Percentiles rank a stretch among this genome's conserved stretches.
These are phyloP conservation scores for Bufotes viridis DNA, from an alignment of 2,797 vertebrate genomes.

Conservation along the genomic window DNA sequence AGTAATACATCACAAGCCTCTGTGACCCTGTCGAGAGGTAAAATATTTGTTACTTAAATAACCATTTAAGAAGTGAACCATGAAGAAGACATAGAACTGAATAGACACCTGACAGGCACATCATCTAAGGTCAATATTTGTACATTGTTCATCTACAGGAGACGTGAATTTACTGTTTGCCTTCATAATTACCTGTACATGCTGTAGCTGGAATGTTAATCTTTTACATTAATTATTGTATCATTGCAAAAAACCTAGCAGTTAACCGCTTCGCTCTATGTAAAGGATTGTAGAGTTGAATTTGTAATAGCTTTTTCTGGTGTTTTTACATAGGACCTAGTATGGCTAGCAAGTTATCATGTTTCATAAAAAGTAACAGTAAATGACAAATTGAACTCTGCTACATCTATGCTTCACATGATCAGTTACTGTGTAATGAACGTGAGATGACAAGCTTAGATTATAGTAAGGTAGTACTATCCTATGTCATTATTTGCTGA, in stretches of 20 bases:
- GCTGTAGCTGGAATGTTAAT: slow-evolving; percentile 6
- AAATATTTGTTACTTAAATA: slow-evolving; percentile 52
- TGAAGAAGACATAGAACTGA: slow-evolving; percentile 18
- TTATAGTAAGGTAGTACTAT: too few species aligned
- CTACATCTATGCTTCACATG: too few species aligned
- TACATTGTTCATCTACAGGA: neutral
- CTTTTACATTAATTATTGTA: slow-evolving; percentile 18
- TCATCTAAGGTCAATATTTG: slow-evolving; percentile 47
- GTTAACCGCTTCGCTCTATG: neutral
- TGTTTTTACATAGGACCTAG: too few species aligned
- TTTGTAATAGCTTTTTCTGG: too few species aligned
- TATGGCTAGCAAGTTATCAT: too few species aligned
- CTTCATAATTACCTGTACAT: slow-evolving; percentile 4
- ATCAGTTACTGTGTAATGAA: too few species aligned
- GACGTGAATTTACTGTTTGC: neutral
- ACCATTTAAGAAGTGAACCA: slow-evolving; percentile 43
- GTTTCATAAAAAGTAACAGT: too few species aligned
- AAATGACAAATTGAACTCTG: too few species aligned
- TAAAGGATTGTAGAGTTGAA: too few species aligned
- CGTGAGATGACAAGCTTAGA: too few species aligned
- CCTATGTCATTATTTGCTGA: too few species aligned
- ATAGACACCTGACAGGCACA: slow-evolving; percentile 12
- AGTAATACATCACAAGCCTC: slow-evolving; percentile 18
- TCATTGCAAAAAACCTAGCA: neutral
- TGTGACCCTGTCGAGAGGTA: slow-evolving; percentile 37